Base-by-base conservation (phyloP, 1,140 invertebrate species). In the Achroia grisella region DNA sequence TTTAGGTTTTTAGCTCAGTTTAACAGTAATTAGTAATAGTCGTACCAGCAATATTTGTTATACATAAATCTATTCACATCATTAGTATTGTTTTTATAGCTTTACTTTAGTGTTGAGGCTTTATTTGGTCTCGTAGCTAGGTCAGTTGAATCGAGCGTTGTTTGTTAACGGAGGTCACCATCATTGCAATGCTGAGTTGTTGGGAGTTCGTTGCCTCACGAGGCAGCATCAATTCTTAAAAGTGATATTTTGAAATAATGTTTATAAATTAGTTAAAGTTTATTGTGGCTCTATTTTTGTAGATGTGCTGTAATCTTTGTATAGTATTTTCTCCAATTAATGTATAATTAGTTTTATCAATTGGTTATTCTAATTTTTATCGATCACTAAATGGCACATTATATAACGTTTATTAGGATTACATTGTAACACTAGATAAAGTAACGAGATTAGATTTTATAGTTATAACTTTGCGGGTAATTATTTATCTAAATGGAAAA, bases 391-490 rank as follows among this genome's bases (percentile, higher is more conserved):
- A 42, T 45, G 31, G 55, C 55, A 66, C 59, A 56, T 50, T 39
- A 56, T 40, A 51, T 56, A 48, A 44, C 47, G 29, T 56, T 48
- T 67, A 57, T 56, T 69, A 67, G 54, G 62, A 71, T 64, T 61
- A 64, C 43, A 46, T 52, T 56, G 54, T 66, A 52, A 56, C 46
- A 65, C 59, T 79, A 77, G 69, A 62, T 66, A 64, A 54, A 37
- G 58, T 62, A 44, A 71, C 62, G 73, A 75, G 62, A 72, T 78
- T 77, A 78, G 73, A 76, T 71, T 76, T 64, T 72, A 76, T 72
- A 76, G 67, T 66, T 73, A 67, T 69, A 73, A 57, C 52, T 65
- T 65, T 69, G 66, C 63, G 67, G 60, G 51, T 63, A 64, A 59
- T 62, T 62, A 67, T 71, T 72, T 71, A 63, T 66, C 60, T 63